phyloP scores from a whole-genome alignment of 2,797 vertebrate genomes.

The Picus viridis region DNA sequence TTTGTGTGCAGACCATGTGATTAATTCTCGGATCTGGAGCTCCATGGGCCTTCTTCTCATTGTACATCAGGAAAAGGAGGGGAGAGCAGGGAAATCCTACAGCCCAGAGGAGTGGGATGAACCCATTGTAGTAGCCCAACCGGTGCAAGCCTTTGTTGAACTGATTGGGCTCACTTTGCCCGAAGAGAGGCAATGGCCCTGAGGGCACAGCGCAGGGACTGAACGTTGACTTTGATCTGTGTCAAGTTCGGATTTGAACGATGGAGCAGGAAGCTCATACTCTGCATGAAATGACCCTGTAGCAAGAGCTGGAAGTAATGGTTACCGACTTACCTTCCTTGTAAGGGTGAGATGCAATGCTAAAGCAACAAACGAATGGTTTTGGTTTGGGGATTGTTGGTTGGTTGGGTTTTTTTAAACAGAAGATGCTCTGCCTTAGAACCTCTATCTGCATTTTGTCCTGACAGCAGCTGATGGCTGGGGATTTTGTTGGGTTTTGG shows the following conservation, averaged over 20 bases:
- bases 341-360: neutral
- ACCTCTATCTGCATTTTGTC: neutral
- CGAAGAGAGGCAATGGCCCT: neutral
- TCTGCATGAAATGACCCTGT: neutral
- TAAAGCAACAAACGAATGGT: neutral
- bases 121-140: neutral
- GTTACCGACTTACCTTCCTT: neutral
- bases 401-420: neutral
- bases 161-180: neutral
- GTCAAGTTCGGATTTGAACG: conserved; percentile 2
- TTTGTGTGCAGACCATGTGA: conserved; percentile 30
- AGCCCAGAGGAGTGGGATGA: accelerated
- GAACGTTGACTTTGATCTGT: neutral
- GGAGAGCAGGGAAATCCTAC: neutral
- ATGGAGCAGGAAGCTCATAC: neutral
- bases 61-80: conserved; percentile 9
- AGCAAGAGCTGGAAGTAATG: neutral
- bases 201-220: neutral
- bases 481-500: too few relatives aligned
- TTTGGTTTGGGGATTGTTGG: neutral
- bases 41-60: neutral
- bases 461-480: neutral
- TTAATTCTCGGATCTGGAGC: neutral
- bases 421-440: neutral
- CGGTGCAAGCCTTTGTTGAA: neutral